These are phyloP conservation scores for Potamarius usumacintae DNA, from an alignment of 2,113 vertebrate genomes.

Conservation along the genomic window DNA sequence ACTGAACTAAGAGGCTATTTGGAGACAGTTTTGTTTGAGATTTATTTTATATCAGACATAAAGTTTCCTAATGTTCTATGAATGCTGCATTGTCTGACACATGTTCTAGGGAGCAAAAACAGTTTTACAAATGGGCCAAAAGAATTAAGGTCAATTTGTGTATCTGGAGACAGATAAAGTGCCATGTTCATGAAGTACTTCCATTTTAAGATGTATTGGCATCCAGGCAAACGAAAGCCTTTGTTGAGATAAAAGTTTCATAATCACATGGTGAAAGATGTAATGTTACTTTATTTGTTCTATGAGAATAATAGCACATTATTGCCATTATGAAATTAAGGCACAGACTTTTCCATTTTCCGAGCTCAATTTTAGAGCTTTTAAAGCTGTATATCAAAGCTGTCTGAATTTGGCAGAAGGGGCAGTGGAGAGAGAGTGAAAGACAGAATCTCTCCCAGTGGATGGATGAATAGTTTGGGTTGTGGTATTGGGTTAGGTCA, in stretches of 20 bases:
- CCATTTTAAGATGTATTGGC: neutral
- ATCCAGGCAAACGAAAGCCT: neutral
- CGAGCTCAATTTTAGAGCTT: constrained; percentile 4
- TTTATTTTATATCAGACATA: constrained; percentile 29
- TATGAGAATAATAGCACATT: constrained; percentile 27
- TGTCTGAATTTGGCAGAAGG: constrained; percentile 28
- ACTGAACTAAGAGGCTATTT: constrained; percentile 12
- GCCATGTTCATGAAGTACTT: neutral
- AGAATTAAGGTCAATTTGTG: neutral
- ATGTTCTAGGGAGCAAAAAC: neutral
- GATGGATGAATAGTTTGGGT: constrained; percentile 33
- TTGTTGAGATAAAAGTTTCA: neutral
- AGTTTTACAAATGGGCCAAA: neutral
- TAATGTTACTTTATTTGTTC: constrained; percentile 4
- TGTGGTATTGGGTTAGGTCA: constrained; percentile 25
- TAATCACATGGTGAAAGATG: no score
- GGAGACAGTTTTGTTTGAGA: neutral
- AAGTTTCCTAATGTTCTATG: neutral
- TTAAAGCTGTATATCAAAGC: constrained; percentile 20
- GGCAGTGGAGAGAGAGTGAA: neutral
- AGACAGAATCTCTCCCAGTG: neutral
- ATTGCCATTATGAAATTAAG: constrained; percentile 22
- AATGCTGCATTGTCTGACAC: neutral
- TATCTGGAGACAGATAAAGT: neutral
- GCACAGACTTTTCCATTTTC: constrained; percentile 28